These are phyloP conservation scores for Xestia sexstrigata DNA, from an alignment of 2,888 invertebrate genomes.

Conservation along the genomic window DNA sequence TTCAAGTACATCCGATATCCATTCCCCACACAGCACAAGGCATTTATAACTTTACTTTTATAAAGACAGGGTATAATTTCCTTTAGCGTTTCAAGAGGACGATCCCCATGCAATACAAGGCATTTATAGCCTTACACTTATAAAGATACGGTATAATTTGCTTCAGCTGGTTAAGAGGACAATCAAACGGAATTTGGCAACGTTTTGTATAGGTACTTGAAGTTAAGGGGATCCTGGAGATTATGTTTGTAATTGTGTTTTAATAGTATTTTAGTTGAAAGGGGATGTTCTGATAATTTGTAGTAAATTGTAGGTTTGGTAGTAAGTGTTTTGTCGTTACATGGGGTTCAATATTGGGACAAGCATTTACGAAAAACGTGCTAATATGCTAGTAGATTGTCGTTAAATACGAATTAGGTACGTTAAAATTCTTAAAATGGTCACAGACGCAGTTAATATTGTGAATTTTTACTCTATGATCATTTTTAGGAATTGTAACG, in stretches of 20 bases:
- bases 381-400: neutral
- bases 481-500: too few species aligned
- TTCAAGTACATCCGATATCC: slow-evolving; percentile 81
- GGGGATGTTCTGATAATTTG: slow-evolving; percentile 63
- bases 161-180: slow-evolving; percentile 25
- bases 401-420: too few species aligned
- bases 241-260: slow-evolving; percentile 86
- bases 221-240: slow-evolving; percentile 84
- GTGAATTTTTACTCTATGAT: too few species aligned
- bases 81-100: slow-evolving; percentile 27
- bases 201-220: slow-evolving; percentile 83
- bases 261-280: slow-evolving; percentile 81
- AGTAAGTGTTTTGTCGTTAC: slow-evolving; percentile 2
- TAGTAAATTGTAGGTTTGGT: slow-evolving; percentile 50
- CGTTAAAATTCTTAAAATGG: too few species aligned
- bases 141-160: slow-evolving; percentile 66
- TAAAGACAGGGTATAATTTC: slow-evolving; percentile 66
- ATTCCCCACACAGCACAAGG: slow-evolving; percentile 64
- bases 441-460: too few species aligned
- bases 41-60: slow-evolving; percentile 57
- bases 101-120: slow-evolving; percentile 61
- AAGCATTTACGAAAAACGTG: neutral
- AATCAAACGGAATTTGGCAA: slow-evolving; percentile 61
- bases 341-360: neutral
- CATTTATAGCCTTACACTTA: slow-evolving; percentile 56